Conservation (phyloP, 1,140 invertebrate species). For the Drosophila ercepeae region DNA sequence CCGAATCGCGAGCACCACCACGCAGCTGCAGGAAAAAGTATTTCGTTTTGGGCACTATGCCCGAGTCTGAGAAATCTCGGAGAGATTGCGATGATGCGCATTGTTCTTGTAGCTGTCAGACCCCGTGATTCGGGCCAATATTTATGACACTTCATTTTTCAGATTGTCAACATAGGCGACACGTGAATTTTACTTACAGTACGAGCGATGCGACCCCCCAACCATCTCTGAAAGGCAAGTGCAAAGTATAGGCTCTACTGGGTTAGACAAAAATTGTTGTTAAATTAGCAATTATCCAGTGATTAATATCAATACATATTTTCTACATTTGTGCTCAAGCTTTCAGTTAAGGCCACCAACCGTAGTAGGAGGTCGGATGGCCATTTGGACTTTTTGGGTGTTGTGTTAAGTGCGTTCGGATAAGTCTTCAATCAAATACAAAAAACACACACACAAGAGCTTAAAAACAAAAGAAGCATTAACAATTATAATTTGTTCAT, state of each 20-base stretch:
- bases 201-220: not conserved
- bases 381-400: conserved; percentile 1
- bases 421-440: conserved; percentile 35
- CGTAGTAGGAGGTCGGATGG: conserved; percentile 23
- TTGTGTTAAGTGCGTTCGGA: conserved; percentile 48
- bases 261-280: conserved; percentile 67
- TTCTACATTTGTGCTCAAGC: conserved; percentile 48
- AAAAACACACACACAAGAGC: conserved; percentile 72
- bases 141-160: conserved; percentile 58
- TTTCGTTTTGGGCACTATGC: conserved; percentile 60
- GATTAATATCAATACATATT: conserved; percentile 45
- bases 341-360: conserved; percentile 30
- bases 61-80: conserved; percentile 21
- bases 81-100: conserved; percentile 18
- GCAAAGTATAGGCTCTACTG: conserved; percentile 59
- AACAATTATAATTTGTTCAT: conserved; percentile 64
- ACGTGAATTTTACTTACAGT: conserved; percentile 57
- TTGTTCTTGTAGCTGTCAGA: conserved; percentile 41
- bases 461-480: conserved; percentile 68
- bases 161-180: conserved; percentile 51
- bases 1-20: conserved; percentile 19
- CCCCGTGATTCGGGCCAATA: conserved; percentile 24
- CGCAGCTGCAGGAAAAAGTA: conserved; percentile 21
- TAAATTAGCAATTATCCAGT: conserved; percentile 79
- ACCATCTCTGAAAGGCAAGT: conserved; percentile 56